Evolutionary conservation across 35 echinoderm and acorn worm species (phyloP), one percentile per base, ranked within the genome.

Genomic region (Apostichopus parvimensis): DNA sequence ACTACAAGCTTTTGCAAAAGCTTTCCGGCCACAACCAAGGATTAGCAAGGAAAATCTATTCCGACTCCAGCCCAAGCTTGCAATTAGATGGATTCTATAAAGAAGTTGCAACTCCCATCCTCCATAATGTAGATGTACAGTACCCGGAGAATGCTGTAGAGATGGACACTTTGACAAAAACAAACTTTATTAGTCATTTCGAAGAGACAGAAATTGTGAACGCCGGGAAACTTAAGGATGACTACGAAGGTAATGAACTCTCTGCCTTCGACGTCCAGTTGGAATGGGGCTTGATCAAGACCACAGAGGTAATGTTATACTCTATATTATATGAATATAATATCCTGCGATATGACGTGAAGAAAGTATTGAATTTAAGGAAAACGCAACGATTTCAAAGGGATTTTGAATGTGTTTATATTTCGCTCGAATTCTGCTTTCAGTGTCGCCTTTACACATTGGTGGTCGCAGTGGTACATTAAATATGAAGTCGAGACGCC

Each of bases 21-120:
- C 56, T 92, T 1, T 73, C 96, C 4, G 68, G 92, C 0, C 80
- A n/a, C 91, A 89, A 71, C n/a, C 17, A 90, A 15, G 96, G 94
- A 5, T 60, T 98, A 55, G 90, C 80, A 60, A 82, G 96, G 9
- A 93, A 93, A 60, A 95, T 98, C 8, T 98, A 98, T 83, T 84
- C 79, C 57, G 96, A 98, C 45, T 95, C 96, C 4, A 79, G 79
- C 53, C 88, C 96, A 0, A 90, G 82, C 76, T 52, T 98, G 11
- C 94, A 98, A 23, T 71, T 98, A 56, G 64, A 87, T 15, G 92
- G 96, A 73, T 98, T 98, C 75, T 98, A 92, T 73, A 92, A 95
- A 23, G 94, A 98, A 78, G 94, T 98, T 65, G 92, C 96, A 77
- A 98, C 94, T 6, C 96, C 96, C 7, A 53, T 98, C 9, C 75